Percentiles rank a stretch among this genome's conserved stretches.
Conservation (phyloP, 2,797 vertebrate genomes). For the Alca torda region DNA sequence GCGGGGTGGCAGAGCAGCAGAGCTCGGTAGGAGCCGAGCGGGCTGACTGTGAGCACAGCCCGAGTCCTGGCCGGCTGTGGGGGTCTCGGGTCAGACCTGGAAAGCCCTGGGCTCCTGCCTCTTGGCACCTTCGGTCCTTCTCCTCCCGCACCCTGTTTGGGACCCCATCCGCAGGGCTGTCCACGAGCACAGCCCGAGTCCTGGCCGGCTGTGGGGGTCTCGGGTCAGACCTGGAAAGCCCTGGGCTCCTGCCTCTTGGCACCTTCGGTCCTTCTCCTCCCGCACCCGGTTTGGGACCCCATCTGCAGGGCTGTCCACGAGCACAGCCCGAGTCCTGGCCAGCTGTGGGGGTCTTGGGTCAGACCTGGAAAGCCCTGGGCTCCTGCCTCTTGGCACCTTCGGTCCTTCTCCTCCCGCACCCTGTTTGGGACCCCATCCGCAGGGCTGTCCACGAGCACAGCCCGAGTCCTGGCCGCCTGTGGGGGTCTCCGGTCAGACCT, state of each 20-base stretch:
- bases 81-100: background rate
- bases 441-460: background rate
- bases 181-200: background rate
- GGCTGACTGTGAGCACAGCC: background rate
- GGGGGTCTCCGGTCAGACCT: background rate
- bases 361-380: background rate
- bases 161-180: no score
- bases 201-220: background rate
- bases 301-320: background rate
- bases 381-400: background rate
- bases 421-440: background rate
- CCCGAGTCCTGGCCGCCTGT: background rate
- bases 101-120: background rate
- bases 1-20: background rate
- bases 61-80: background rate
- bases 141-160: background rate
- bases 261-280: background rate
- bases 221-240: background rate
- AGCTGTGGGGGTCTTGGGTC: background rate
- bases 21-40: fast-evolving
- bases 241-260: background rate
- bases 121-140: background rate
- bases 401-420: background rate
- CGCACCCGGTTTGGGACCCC: background rate
- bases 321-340: background rate